These are phyloP conservation scores for Clarias fuscus DNA, from an alignment of 2,797 vertebrate species.

Conservation along the genomic window DNA sequence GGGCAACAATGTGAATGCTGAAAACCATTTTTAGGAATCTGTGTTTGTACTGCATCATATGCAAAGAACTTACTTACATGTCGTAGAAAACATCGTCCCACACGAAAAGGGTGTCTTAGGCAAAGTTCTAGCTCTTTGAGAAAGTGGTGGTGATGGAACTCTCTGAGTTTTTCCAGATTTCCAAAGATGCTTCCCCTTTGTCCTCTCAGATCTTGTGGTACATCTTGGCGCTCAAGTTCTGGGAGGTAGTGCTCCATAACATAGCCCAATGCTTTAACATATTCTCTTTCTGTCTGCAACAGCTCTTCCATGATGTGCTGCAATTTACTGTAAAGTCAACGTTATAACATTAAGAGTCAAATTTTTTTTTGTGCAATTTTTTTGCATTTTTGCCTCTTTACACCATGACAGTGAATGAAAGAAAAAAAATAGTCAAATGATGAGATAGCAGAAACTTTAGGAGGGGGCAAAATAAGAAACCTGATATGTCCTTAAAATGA, in stretches of 20 bases:
- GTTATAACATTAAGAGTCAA: background rate
- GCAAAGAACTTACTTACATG: slow-evolving; percentile 68
- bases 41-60: background rate
- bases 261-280: slow-evolving; percentile 78
- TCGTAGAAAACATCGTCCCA: slow-evolving; percentile 77
- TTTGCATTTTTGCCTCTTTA: too few relatives aligned
- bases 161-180: slow-evolving; percentile 81
- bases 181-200: slow-evolving; percentile 80
- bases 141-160: slow-evolving; percentile 80
- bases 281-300: slow-evolving; percentile 78
- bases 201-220: slow-evolving; percentile 80
- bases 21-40: background rate
- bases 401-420: too few relatives aligned
- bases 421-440: too few relatives aligned
- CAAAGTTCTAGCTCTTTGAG: slow-evolving; percentile 75
- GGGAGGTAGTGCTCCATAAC: slow-evolving; percentile 79
- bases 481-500: too few relatives aligned
- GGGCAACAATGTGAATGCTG: background rate
- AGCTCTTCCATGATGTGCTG: slow-evolving; percentile 78
- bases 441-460: too few relatives aligned
- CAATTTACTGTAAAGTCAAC: slow-evolving; percentile 69
- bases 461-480: too few relatives aligned
- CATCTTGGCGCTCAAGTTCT: slow-evolving; percentile 77
- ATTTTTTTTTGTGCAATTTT: too few relatives aligned
- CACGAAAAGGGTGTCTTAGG: slow-evolving; percentile 71